Conservation (phyloP, 1,140 invertebrate species). For the Drosophila nigrodunni region DNA sequence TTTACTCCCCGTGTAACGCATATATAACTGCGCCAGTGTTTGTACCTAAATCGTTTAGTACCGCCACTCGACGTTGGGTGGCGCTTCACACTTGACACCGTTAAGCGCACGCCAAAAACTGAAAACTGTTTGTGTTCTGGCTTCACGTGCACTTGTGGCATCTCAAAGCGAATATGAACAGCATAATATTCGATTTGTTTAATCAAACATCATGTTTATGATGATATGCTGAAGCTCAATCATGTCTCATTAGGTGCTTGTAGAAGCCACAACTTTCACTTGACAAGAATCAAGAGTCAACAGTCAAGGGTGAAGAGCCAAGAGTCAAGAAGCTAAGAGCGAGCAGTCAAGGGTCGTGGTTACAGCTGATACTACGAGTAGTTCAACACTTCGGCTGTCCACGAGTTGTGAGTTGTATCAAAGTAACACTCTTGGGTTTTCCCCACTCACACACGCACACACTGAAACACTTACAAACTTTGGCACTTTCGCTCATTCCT, state of each 20-base stretch:
- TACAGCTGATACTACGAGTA: conserved; percentile 12
- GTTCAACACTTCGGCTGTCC: background rate
- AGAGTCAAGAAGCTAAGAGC: too few relatives aligned
- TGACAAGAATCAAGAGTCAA: background rate
- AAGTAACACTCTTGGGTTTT: conserved; percentile 58
- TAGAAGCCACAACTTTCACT: background rate
- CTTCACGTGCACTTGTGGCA: background rate
- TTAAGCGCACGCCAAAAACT: conserved; percentile 56
- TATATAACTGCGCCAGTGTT: conserved; percentile 26
- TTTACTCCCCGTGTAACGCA: too few relatives aligned
- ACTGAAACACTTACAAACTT: conserved; percentile 23
- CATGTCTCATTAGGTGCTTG: conserved; percentile 9
- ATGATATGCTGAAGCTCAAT: conserved; percentile 6
- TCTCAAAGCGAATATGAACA: background rate
- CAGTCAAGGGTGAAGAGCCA: too few relatives aligned
- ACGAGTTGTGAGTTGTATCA: conserved; percentile 13
- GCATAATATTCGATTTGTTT: conserved; percentile 1
- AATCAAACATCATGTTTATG: conserved; percentile 14
- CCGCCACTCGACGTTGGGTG: conserved; percentile 53
- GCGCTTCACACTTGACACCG: conserved; percentile 66
- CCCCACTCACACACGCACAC: conserved; percentile 26
- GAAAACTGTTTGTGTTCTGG: background rate
- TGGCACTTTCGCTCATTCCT: conserved; percentile 66
- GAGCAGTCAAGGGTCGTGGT: background rate
- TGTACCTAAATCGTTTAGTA: conserved; percentile 34